phyloP scores from a whole-genome alignment of 2,888 invertebrate genomes.

The Dromius quadrimaculatus region DNA sequence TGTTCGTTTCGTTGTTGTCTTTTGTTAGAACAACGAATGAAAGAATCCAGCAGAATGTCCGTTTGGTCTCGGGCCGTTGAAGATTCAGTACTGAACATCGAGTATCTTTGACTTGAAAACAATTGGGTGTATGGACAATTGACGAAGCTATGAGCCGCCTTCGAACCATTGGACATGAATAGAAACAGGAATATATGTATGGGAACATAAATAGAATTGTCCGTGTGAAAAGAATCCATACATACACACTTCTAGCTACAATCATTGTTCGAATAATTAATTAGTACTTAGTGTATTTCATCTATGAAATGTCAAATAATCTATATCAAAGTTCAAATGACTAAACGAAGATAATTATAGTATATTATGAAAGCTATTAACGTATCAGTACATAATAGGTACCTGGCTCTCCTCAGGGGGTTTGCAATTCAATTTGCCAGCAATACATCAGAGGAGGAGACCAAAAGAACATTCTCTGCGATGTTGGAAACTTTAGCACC shows the following conservation, averaged over 20 bases:
- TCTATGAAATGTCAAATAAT: no score
- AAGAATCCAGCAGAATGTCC: not conserved
- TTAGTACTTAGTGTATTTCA: no score
- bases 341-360: constrained; percentile 33
- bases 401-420: constrained; percentile 21
- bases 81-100: constrained; percentile 2
- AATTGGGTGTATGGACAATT: constrained; percentile 21
- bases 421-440: constrained; percentile 38
- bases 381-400: constrained; percentile 34
- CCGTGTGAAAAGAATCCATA: no score
- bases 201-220: not conserved
- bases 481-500: constrained; percentile 27
- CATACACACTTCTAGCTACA: no score
- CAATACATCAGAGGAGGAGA: constrained; percentile 27
- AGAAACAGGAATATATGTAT: not conserved
- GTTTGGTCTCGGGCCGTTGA: constrained; percentile 20
- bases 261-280: no score
- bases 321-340: constrained; percentile 28
- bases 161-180: not conserved
- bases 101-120: constrained; percentile 18
- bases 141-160: constrained; percentile 3
- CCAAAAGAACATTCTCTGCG: constrained; percentile 28
- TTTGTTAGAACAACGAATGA: constrained; percentile 25
- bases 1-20: constrained; percentile 29
- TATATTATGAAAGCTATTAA: constrained; percentile 34